Evolutionary conservation across 2,797 vertebrate genomes (phyloP).

Genomic region (Enteromius treurensis): DNA sequence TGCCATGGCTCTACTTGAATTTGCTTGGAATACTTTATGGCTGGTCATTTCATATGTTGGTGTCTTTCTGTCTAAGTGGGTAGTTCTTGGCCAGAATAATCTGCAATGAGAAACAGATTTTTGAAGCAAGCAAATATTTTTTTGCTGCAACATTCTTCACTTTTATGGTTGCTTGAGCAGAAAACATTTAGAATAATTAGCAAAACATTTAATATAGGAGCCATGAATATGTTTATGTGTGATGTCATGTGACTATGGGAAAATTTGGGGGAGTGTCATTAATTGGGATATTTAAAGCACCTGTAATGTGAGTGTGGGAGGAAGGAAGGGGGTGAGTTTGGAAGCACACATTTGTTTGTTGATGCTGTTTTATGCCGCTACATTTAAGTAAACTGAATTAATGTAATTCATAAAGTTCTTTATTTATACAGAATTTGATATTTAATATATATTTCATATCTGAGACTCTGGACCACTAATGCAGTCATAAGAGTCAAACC

Average conservation of each 20-base stretch:
- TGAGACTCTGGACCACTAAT: too few species aligned
- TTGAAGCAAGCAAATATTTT: background rate
- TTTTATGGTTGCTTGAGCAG: background rate
- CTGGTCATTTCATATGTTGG: background rate
- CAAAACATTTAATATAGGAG: background rate
- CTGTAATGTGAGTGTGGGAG: too few species aligned
- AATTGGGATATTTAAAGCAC: too few species aligned
- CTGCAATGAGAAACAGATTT: background rate
- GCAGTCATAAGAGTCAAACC: too few species aligned
- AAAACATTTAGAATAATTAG: background rate
- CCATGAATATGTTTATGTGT: too few species aligned
- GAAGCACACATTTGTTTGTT: too few species aligned
- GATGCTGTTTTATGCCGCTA: too few species aligned
- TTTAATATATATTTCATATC: background rate
- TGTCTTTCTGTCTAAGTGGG: slow-evolving; percentile 15
- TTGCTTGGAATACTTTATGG: background rate
- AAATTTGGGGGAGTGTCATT: too few species aligned
- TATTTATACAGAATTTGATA: background rate
- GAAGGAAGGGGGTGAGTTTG: too few species aligned
- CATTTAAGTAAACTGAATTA: background rate
- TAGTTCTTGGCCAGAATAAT: background rate
- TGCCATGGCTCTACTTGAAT: background rate
- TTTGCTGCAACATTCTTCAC: background rate
- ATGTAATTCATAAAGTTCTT: background rate
- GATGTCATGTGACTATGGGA: too few species aligned